These are phyloP conservation scores for Eurytoma californica DNA, from an alignment of 2,888 invertebrate genomes.

Conservation along the genomic window DNA sequence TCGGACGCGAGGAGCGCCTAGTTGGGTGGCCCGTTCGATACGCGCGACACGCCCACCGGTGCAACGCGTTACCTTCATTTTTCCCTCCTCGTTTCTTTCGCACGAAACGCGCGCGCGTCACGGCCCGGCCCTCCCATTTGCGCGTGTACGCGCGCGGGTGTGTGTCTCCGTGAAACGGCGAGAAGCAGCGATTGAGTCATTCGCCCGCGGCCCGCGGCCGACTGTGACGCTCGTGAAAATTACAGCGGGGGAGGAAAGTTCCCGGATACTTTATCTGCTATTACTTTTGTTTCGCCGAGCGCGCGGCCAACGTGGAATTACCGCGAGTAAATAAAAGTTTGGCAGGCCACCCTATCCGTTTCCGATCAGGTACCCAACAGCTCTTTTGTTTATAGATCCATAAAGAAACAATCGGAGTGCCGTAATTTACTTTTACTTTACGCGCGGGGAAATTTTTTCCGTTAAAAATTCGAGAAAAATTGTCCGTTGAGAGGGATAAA, in stretches of 20 bases:
- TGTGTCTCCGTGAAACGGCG: constrained; percentile 13
- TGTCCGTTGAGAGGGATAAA: too few species aligned
- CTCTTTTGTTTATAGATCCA: too few species aligned
- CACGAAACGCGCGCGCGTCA: background rate
- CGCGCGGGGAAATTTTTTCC: too few species aligned
- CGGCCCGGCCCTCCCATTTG: too few species aligned
- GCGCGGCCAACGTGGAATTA: background rate
- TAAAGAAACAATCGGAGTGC: too few species aligned
- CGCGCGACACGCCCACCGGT: constrained; percentile 52
- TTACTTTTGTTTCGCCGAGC: constrained; percentile 2
- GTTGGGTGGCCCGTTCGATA: constrained; percentile 55
- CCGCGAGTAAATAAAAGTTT: background rate
- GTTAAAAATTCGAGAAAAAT: too few species aligned
- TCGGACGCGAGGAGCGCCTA: constrained; percentile 27
- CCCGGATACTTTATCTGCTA: background rate
- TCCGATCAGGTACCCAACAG: background rate
- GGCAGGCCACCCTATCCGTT: background rate
- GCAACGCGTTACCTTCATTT: constrained; percentile 41
- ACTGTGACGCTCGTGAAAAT: constrained; percentile 1
- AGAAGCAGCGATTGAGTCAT: constrained; percentile 27
- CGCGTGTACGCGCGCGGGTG: background rate
- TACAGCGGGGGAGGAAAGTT: constrained; percentile 3
- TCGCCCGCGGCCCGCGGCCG: background rate
- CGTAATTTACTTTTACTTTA: too few species aligned
- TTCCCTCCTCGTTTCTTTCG: constrained; percentile 29